phyloP scores from a whole-genome alignment of 2,888 invertebrate species.

The Laspeyria flexula region DNA sequence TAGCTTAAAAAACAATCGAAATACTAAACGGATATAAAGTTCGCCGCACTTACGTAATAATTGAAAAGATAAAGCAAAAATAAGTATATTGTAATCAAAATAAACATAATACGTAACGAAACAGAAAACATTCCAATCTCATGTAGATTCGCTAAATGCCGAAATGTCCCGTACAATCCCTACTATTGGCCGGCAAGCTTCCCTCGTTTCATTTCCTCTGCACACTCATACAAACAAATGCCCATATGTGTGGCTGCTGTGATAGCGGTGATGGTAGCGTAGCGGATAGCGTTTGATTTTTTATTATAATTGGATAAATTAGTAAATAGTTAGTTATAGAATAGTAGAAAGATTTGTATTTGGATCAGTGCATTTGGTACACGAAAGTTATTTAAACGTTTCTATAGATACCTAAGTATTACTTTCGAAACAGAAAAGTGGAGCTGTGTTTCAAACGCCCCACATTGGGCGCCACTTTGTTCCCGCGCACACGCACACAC shows the following conservation, averaged over 20 bases:
- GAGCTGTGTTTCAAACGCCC: no score
- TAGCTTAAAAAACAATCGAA: not conserved
- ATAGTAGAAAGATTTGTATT: no score
- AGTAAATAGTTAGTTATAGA: no score
- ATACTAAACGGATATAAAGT: not conserved
- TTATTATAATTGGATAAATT: no score
- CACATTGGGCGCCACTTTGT: no score
- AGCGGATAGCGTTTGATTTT: not conserved
- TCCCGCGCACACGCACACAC: no score
- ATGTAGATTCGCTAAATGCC: conserved; percentile 76
- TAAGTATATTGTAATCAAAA: conserved; percentile 9
- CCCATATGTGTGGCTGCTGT: conserved; percentile 46
- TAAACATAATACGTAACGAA: conserved; percentile 10
- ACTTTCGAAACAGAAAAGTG: no score
- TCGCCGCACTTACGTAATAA: not conserved
- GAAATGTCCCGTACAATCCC: conserved; percentile 41
- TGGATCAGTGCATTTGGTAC: no score
- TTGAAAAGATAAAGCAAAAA: conserved; percentile 2
- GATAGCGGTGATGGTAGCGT: conserved; percentile 42
- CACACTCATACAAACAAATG: conserved; percentile 73
- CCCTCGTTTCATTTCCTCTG: conserved; percentile 77
- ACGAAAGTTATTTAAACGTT: no score
- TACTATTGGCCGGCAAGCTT: conserved; percentile 53
- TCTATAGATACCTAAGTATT: no score
- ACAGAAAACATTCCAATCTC: conserved; percentile 65